Percentiles rank a stretch among this genome's conserved stretches.
Conservation (phyloP, 2,797 vertebrate genomes). For the Acanthurus tractus region DNA sequence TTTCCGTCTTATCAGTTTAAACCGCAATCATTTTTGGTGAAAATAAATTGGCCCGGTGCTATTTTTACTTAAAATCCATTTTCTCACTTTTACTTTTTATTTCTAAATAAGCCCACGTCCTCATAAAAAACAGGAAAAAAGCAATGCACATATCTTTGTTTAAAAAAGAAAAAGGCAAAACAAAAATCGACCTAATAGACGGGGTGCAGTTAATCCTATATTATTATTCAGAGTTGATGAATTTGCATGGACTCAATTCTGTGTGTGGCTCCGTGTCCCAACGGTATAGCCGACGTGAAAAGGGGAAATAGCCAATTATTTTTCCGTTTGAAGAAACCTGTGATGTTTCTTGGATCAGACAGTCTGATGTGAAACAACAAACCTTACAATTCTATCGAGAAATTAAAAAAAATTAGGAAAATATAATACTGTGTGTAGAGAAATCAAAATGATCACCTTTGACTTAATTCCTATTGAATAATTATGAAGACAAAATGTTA, state of each 20-base stretch:
- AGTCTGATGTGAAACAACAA: constrained; percentile 70
- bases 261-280: constrained; percentile 73
- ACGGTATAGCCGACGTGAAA: constrained; percentile 71
- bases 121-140: not conserved
- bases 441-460: not conserved
- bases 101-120: not conserved
- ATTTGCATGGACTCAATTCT: constrained; percentile 70
- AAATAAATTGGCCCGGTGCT: not conserved
- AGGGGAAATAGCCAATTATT: constrained; percentile 87
- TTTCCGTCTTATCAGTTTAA: not conserved
- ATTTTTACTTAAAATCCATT: not conserved
- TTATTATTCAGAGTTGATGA: constrained; percentile 66
- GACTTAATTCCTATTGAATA: not conserved
- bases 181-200: not conserved
- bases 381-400: not conserved
- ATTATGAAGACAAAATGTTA: not conserved
- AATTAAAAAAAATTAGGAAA: not conserved
- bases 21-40: constrained; percentile 3
- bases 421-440: not conserved
- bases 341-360: constrained; percentile 88
- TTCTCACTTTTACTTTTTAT: not conserved
- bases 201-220: constrained; percentile 42
- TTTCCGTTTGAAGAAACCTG: constrained; percentile 89
- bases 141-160: not conserved
- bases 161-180: too few relatives aligned